Percentiles rank a stretch among this genome's conserved stretches.
Evolutionary conservation across 2,888 invertebrate genomes (phyloP).

Genomic region (Acrocera orbiculus): DNA sequence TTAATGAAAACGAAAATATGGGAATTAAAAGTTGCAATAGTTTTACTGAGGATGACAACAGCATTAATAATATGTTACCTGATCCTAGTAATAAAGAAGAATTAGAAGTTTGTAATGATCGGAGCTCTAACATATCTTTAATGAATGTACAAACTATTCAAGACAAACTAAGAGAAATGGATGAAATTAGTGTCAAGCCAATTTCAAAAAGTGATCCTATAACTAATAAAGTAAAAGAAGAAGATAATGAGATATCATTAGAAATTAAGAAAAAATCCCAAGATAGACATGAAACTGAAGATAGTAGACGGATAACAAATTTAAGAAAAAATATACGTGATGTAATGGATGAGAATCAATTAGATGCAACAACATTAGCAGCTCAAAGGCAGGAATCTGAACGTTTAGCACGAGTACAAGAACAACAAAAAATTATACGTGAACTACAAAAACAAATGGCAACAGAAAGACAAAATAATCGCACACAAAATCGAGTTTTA

Average conservation of each 20-base stretch:
- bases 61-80: too few species aligned
- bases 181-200: slow-evolving; percentile 35
- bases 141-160: slow-evolving; percentile 37
- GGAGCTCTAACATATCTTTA: too few species aligned
- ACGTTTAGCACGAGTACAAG: slow-evolving; percentile 64
- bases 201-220: slow-evolving; percentile 13
- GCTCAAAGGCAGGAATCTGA: slow-evolving; percentile 90
- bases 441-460: slow-evolving; percentile 68
- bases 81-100: too few species aligned
- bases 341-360: slow-evolving; percentile 81
- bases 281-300: slow-evolving; percentile 11
- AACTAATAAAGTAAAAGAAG: not conserved
- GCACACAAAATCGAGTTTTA: slow-evolving; percentile 51
- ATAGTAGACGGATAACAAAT: slow-evolving; percentile 30
- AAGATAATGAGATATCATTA: slow-evolving; percentile 18
- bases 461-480: slow-evolving; percentile 47
- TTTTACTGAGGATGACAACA: too few species aligned
- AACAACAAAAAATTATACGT: slow-evolving; percentile 64
- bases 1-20: too few species aligned
- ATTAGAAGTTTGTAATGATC: too few species aligned
- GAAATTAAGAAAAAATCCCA: slow-evolving; percentile 30
- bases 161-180: slow-evolving; percentile 46
- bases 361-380: slow-evolving; percentile 79
- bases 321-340: slow-evolving; percentile 77
- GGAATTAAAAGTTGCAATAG: too few species aligned